A percentile compares a stretch with the other conserved stretches of the same genome.
Conservation (phyloP, 2,888 invertebrate genomes). For the Tyria jacobaeae region DNA sequence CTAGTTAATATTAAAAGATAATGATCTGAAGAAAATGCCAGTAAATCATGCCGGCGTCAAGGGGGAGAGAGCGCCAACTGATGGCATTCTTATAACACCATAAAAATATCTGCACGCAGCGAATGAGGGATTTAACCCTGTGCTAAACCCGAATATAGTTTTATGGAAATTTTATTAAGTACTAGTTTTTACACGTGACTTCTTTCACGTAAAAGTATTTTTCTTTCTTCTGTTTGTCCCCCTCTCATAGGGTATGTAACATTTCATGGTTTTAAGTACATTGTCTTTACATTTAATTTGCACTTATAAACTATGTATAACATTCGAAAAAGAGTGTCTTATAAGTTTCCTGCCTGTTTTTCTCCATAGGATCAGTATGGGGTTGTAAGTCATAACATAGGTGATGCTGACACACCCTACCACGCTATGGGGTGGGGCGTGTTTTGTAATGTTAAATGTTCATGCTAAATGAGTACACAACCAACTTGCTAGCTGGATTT, state of each 20-base stretch:
- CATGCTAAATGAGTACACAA: no score
- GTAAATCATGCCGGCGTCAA: conserved; percentile 76
- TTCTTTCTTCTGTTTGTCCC: not conserved
- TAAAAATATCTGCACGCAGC: conserved; percentile 79
- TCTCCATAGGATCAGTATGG: no score
- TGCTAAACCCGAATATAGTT: conserved; percentile 22
- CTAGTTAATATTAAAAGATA: conserved; percentile 41
- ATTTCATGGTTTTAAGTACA: no score
- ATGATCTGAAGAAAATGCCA: conserved; percentile 43
- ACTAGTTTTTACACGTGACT: not conserved
- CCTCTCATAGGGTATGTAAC: not conserved
- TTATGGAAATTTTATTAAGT: conserved; percentile 47
- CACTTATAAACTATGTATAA: no score
- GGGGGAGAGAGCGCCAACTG: conserved; percentile 64
- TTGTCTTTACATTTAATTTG: no score
- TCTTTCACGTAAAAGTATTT: not conserved
- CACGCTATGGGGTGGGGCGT: no score
- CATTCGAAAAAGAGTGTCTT: no score
- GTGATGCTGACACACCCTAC: no score
- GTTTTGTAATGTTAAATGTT: no score
- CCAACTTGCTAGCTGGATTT: no score
- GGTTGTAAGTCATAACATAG: no score
- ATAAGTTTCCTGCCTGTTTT: no score
- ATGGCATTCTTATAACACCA: conserved; percentile 68
- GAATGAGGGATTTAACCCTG: conserved; percentile 68